phyloP scores from a whole-genome alignment of 2,113 vertebrate genomes.

The Python bivittatus region DNA sequence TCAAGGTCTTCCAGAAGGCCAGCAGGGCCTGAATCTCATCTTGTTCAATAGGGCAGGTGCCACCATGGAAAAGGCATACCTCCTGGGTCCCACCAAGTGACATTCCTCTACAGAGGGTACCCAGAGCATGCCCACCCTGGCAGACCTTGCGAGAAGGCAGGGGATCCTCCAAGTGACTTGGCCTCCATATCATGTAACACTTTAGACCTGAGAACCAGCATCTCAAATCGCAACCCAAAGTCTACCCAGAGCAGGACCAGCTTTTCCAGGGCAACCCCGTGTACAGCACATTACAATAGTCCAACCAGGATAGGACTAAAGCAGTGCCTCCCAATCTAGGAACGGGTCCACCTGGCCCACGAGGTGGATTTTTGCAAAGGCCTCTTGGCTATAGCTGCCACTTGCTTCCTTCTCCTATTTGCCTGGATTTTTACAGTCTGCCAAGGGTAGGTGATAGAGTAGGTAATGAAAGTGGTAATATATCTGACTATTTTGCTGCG shows the following conservation, averaged over 20 bases:
- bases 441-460: neutral
- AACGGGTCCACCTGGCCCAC: too few relatives aligned
- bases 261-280: neutral
- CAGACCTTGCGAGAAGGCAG: neutral
- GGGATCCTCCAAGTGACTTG: neutral
- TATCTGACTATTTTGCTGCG: neutral
- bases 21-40: neutral
- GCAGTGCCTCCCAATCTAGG: neutral
- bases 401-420: neutral
- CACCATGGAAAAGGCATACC: neutral
- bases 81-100: neutral
- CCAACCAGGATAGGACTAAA: neutral
- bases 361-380: neutral
- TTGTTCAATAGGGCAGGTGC: neutral
- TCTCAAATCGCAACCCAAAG: neutral
- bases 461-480: neutral
- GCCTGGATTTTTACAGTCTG: neutral
- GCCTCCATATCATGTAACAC: neutral
- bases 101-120: neutral
- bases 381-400: neutral
- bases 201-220: neutral
- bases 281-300: rapidly evolving
- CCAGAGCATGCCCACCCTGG: neutral
- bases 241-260: neutral
- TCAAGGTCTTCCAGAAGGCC: neutral